Conservation (phyloP, 2,797 vertebrate species). For the Crypturellus tataupa region DNA sequence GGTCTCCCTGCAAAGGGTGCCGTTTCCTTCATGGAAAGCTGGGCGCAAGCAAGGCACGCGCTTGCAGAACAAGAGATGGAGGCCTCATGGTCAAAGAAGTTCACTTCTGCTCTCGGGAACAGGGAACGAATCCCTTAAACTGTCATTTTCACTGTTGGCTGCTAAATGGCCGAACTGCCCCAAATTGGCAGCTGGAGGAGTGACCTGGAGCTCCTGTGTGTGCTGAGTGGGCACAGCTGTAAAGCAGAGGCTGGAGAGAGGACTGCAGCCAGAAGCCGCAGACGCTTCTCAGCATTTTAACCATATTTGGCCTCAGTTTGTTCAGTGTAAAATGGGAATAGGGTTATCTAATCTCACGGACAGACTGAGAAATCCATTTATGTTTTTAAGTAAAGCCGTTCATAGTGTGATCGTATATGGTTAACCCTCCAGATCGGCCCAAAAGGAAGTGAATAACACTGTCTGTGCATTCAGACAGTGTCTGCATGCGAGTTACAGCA, state of each 20-base stretch:
- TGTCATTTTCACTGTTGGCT: neutral
- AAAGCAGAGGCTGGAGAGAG: neutral
- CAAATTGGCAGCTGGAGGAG: neutral
- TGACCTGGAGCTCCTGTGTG: neutral
- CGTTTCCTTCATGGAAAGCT: neutral
- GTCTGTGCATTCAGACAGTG: neutral
- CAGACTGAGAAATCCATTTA: neutral
- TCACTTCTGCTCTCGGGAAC: neutral
- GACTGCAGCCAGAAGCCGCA: neutral
- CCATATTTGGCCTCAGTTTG: neutral
- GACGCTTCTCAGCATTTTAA: neutral
- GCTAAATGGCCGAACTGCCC: neutral
- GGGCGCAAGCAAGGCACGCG: neutral
- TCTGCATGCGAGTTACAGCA: rapidly evolving
- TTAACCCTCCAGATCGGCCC: neutral
- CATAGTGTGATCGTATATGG: neutral
- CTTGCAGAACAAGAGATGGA: neutral
- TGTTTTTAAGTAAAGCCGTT: neutral
- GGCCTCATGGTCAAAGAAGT: neutral
- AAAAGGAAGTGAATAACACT: neutral
- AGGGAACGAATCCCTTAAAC: rapidly evolving
- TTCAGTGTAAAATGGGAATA: neutral
- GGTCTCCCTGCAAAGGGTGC: neutral
- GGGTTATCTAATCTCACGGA: neutral
- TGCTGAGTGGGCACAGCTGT: rapidly evolving